A percentile compares a stretch with the other conserved stretches of the same genome.
Conservation (phyloP, 1,140 invertebrate genomes). For the Aporrectodea caliginosa region DNA sequence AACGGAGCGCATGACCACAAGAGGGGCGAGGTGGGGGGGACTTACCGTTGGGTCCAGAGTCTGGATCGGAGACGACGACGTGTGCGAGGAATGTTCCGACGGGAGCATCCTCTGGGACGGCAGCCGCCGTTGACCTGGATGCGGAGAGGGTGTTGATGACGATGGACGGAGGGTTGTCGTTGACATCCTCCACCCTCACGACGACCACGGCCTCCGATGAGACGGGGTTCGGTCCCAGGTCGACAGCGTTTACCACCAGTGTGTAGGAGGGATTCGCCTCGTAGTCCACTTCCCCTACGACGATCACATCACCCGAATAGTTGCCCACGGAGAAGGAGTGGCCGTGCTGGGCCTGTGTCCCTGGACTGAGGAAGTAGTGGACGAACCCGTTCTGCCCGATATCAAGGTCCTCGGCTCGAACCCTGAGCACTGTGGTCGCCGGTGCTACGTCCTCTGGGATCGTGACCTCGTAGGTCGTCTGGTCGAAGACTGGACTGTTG, state of each 20-base stretch:
- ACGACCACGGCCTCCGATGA: conserved; percentile 90
- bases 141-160: conserved; percentile 25
- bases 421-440: conserved; percentile 2
- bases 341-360: conserved; percentile 68
- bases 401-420: conserved; percentile 77
- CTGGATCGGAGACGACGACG: conserved; percentile 79
- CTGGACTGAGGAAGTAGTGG: conserved; percentile 22
- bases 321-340: conserved; percentile 79
- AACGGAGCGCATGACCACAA: too few species aligned
- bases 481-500: conserved; percentile 60
- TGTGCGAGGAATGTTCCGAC: conserved; percentile 87
- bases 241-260: conserved; percentile 83
- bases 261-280: conserved; percentile 84
- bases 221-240: conserved; percentile 83
- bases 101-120: conserved; percentile 83
- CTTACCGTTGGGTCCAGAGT: conserved; percentile 82
- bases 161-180: conserved; percentile 50
- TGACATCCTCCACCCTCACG: conserved; percentile 62
- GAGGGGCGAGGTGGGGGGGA: too few species aligned
- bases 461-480: conserved; percentile 64
- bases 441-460: conserved; percentile 68
- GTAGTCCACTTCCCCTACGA: conserved; percentile 89
- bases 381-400: conserved; percentile 88
- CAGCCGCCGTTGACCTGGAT: conserved; percentile 59
- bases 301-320: conserved; percentile 77